Percentiles rank a stretch among this genome's conserved stretches.
Conservation (phyloP, 2,797 vertebrate genomes). For the Pseudochirops corinnae region DNA sequence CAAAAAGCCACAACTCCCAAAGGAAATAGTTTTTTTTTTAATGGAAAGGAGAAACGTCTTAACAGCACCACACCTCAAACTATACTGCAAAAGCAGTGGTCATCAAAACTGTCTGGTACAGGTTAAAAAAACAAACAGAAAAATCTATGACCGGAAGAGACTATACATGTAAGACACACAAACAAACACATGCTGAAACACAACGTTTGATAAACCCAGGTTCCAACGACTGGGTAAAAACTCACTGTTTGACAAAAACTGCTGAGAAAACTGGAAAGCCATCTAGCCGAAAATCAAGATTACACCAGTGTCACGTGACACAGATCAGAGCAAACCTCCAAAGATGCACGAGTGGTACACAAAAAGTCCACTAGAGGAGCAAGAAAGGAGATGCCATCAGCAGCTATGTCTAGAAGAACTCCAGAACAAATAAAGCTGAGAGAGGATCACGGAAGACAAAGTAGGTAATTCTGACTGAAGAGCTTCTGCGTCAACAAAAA, state of each 20-base stretch:
- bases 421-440: background rate
- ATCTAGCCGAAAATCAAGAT: background rate
- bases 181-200: background rate
- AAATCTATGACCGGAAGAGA: background rate
- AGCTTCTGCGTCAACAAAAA: background rate
- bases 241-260: background rate
- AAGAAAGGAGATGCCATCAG: background rate
- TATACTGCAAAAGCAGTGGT: background rate
- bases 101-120: background rate
- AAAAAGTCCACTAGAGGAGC: background rate
- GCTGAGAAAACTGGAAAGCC: background rate
- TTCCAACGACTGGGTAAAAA: background rate
- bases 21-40: background rate
- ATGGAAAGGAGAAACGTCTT: background rate
- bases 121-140: background rate
- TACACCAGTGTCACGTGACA: background rate
- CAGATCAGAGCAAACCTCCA: background rate
- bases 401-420: background rate
- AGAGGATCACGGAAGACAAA: background rate
- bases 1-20: background rate
- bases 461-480: background rate
- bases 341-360: background rate
- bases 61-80: background rate
- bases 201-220: background rate
- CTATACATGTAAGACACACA: background rate